Conservation (phyloP, 23 tunicate genomes). For the Botrylloides violaceus region DNA sequence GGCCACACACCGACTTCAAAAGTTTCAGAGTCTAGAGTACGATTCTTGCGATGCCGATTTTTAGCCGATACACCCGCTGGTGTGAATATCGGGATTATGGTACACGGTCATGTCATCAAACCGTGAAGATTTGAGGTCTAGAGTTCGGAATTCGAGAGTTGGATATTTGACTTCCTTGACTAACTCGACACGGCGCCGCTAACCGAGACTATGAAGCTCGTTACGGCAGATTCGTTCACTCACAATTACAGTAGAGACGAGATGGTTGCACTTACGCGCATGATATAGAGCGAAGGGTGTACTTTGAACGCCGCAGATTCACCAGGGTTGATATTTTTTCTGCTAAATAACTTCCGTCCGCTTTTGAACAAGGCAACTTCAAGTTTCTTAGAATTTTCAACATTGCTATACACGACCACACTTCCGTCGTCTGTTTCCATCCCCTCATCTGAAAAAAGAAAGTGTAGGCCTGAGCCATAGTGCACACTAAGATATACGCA, state of each 20-base stretch:
- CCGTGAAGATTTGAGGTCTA: too few relatives aligned
- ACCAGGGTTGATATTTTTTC: constrained; percentile 64
- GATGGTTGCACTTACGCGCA: constrained; percentile 21
- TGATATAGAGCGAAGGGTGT: constrained; percentile 25
- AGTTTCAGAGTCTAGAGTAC: too few relatives aligned
- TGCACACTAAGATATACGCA: not conserved
- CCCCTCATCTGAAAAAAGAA: constrained; percentile 56
- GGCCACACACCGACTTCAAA: too few relatives aligned
- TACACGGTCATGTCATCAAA: too few relatives aligned
- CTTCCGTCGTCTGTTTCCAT: constrained; percentile 87
- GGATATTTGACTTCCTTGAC: too few relatives aligned
- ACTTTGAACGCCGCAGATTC: constrained; percentile 33
- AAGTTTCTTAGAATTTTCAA: constrained; percentile 33
- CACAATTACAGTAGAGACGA: not conserved
- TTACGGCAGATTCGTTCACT: too few relatives aligned
- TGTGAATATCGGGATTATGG: too few relatives aligned
- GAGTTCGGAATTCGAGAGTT: too few relatives aligned
- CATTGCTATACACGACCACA: constrained; percentile 56
- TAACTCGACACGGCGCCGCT: too few relatives aligned
- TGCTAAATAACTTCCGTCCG: constrained; percentile 48
- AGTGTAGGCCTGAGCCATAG: not conserved
- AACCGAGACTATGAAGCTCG: too few relatives aligned
- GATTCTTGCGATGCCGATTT: too few relatives aligned
- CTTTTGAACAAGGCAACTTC: constrained; percentile 67
- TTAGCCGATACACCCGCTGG: too few relatives aligned